These are phyloP conservation scores for Umimayanthus kanabou DNA, from an alignment of 92 coral and sea anemone genomes.

Conservation along the genomic window DNA sequence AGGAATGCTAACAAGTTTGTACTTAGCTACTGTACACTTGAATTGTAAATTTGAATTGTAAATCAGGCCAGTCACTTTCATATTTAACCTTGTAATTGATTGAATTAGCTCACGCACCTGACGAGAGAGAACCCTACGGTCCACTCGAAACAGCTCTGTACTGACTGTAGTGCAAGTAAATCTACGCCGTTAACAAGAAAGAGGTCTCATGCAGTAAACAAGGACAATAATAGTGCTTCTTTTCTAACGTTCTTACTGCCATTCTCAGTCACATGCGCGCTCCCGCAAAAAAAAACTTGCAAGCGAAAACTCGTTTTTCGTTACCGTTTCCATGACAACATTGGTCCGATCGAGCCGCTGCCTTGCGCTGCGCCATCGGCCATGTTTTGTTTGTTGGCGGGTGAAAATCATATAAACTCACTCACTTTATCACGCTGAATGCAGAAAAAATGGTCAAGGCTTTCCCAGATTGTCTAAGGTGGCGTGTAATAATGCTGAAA, in stretches of 20 bases:
- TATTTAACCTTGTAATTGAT: conserved; percentile 9
- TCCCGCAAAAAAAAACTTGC: no score
- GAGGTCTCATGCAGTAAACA: no score
- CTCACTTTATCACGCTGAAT: conserved; percentile 5
- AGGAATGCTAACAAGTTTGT: no score
- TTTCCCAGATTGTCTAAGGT: conserved; percentile 13
- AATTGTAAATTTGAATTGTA: conserved; percentile 9
- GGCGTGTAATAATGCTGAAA: conserved; percentile 14
- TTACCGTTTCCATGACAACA: conserved; percentile 3
- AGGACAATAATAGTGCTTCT: no score
- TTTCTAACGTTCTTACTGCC: conserved; percentile 4
- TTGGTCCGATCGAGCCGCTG: conserved; percentile 5
- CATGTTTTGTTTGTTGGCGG: no score
- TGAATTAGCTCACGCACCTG: no score
- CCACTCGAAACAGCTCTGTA: no score
- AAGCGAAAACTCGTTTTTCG: background rate
- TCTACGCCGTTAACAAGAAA: no score
- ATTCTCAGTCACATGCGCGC: conserved; percentile 18
- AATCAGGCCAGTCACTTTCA: background rate
- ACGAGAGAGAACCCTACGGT: no score
- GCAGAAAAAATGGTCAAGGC: conserved; percentile 16
- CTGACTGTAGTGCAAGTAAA: no score
- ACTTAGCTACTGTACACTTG: background rate
- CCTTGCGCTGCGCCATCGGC: background rate
- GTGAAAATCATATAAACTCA: background rate